Percentiles rank a stretch among this genome's conserved stretches.
These are phyloP conservation scores for Aspiorhynchus laticeps DNA, from an alignment of 2,113 vertebrate species.

Conservation along the genomic window DNA sequence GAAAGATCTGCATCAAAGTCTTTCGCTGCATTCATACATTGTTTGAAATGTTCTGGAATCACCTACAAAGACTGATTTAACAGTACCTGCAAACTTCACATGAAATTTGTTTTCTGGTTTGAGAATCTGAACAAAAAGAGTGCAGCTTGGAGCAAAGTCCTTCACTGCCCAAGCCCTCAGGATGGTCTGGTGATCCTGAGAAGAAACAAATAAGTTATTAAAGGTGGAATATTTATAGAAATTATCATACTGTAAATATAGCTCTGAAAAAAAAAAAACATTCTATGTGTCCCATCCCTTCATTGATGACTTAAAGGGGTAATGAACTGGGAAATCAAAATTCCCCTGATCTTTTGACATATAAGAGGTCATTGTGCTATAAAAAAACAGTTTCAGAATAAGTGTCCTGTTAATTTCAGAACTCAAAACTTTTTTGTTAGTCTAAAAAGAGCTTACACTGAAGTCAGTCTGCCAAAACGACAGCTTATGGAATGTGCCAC, in stretches of 20 bases:
- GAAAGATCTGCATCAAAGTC: neutral
- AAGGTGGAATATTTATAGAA: neutral
- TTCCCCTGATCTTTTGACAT: too few relatives aligned
- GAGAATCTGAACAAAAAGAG: constrained; percentile 85
- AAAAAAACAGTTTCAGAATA: too few relatives aligned
- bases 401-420: too few relatives aligned
- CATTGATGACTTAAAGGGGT: neutral
- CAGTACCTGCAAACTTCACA: constrained; percentile 83
- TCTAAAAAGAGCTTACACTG: too few relatives aligned
- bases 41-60: neutral
- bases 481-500: too few relatives aligned
- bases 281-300: neutral
- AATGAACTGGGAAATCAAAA: too few relatives aligned
- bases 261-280: too few relatives aligned
- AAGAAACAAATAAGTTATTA: neutral
- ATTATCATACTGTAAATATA: neutral
- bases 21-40: neutral
- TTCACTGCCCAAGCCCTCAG: constrained; percentile 87
- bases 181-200: constrained; percentile 86
- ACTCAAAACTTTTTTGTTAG: too few relatives aligned
- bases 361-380: too few relatives aligned
- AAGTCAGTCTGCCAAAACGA: too few relatives aligned
- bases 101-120: constrained; percentile 88
- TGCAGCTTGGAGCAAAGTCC: constrained; percentile 85
- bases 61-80: neutral